Percentiles rank a stretch among this genome's conserved stretches.
phyloP scores from a whole-genome alignment of 2,888 invertebrate genomes.

The Pseudococcus longispinus region DNA sequence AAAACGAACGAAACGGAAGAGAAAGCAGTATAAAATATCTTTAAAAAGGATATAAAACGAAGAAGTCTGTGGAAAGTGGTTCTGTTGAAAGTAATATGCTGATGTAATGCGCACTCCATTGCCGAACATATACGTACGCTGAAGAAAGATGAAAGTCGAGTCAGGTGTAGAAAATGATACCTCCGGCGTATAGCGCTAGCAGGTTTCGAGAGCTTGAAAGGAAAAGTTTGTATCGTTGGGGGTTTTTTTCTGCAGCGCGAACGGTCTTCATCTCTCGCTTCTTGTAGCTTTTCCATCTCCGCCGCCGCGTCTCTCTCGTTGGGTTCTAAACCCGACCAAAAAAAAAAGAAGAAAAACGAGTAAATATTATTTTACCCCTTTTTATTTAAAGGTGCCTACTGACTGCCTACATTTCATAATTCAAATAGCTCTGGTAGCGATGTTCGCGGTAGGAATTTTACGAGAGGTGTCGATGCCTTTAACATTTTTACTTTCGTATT shows the following conservation, averaged over 20 bases:
- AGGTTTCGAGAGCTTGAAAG: constrained; percentile 54
- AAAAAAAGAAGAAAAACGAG: constrained; percentile 27
- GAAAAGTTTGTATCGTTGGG: constrained; percentile 52
- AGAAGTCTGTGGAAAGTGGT: constrained; percentile 53
- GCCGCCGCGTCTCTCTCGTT: not conserved
- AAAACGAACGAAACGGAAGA: constrained; percentile 49
- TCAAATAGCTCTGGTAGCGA: constrained; percentile 6
- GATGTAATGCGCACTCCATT: constrained; percentile 54
- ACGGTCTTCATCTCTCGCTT: not conserved
- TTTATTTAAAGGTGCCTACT: not conserved
- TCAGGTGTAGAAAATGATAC: constrained; percentile 56
- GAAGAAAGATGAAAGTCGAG: constrained; percentile 52
- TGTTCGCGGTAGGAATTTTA: not conserved
- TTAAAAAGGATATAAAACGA: constrained; percentile 54
- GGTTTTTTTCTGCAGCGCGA: not conserved
- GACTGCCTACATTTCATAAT: not conserved
- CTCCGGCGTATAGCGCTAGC: constrained; percentile 42
- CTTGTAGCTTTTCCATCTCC: not conserved
- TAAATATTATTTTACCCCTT: constrained; percentile 50
- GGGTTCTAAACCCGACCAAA: not conserved
- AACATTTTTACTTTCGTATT: not conserved
- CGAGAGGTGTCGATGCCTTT: not conserved
- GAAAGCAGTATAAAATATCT: constrained; percentile 51
- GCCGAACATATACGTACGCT: constrained; percentile 22
- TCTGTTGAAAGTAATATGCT: constrained; percentile 55